A percentile compares a stretch with the other conserved stretches of the same genome.
Evolutionary conservation across 2,888 invertebrate species (phyloP).

Genomic region (Erebia ligea): DNA sequence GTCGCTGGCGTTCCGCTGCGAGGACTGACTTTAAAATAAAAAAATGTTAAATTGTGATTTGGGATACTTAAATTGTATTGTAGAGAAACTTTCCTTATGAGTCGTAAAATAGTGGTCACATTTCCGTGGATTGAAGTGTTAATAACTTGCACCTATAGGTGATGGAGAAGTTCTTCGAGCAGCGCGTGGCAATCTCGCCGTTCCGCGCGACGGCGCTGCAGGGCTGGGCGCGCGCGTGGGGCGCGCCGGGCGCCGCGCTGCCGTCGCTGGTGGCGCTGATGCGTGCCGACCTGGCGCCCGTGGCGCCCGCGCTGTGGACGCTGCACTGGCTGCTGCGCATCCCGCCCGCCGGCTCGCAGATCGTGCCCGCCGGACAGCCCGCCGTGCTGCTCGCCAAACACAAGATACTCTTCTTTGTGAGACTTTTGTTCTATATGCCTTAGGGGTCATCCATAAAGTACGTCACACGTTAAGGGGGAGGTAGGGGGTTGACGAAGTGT

Average conservation of each 20-base stretch:
- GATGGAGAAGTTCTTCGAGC: constrained; percentile 96
- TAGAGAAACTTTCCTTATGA: no score
- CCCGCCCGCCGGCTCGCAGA: constrained; percentile 93
- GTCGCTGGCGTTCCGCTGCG: no score
- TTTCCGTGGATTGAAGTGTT: background rate
- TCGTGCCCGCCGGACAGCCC: constrained; percentile 95
- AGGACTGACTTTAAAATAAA: no score
- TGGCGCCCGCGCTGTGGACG: constrained; percentile 88
- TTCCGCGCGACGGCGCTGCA: constrained; percentile 95
- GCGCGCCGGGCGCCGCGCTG: constrained; percentile 92
- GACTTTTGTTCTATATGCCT: constrained; percentile 62
- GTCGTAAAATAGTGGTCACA: no score
- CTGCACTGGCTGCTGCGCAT: constrained; percentile 96
- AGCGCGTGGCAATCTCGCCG: constrained; percentile 93
- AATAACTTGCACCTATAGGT: constrained; percentile 78
- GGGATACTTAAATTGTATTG: no score
- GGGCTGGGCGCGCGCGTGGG: constrained; percentile 93
- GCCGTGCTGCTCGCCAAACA: constrained; percentile 92
- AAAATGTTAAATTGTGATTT: no score
- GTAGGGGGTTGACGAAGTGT: no score
- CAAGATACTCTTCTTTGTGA: constrained; percentile 96
- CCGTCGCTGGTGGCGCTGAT: constrained; percentile 96
- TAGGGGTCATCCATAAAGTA: no score
- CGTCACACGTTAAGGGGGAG: no score
- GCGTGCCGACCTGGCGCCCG: constrained; percentile 85